A percentile compares a stretch with the other conserved stretches of the same genome.
phyloP scores from a whole-genome alignment of 2,888 invertebrate genomes.

The Timema podura region DNA sequence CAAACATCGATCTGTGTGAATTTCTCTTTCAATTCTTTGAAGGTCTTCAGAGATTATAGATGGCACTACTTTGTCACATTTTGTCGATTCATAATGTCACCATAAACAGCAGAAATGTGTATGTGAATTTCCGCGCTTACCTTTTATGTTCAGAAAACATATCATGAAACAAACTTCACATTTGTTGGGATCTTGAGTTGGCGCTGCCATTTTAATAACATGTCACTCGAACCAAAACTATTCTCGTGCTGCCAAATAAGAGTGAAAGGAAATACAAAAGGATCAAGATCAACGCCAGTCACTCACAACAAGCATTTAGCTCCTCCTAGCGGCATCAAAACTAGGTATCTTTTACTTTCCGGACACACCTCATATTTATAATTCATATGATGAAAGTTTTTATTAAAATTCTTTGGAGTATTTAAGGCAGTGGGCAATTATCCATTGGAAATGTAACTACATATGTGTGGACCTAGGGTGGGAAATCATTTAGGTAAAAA shows the following conservation, averaged over 20 bases:
- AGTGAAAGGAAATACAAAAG: not conserved
- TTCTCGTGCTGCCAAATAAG: not conserved
- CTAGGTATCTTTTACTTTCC: slow-evolving; percentile 1
- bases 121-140: slow-evolving; percentile 1
- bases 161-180: not conserved
- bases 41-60: not conserved
- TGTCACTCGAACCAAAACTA: not conserved
- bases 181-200: slow-evolving; percentile 2
- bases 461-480: too few relatives aligned
- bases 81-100: not conserved
- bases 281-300: not conserved
- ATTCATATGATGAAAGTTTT: too few relatives aligned
- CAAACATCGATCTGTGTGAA: not conserved
- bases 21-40: not conserved
- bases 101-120: not conserved
- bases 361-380: not conserved
- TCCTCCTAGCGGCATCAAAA: not conserved
- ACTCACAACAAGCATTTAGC: not conserved
- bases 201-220: not conserved
- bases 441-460: too few relatives aligned
- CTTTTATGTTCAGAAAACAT: not conserved
- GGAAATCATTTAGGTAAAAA: too few relatives aligned
- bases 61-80: not conserved
- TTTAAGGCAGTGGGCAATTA: too few relatives aligned
- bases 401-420: too few relatives aligned